phyloP scores from a whole-genome alignment of 2,113 vertebrate species.

The Haemorhous mexicanus region DNA sequence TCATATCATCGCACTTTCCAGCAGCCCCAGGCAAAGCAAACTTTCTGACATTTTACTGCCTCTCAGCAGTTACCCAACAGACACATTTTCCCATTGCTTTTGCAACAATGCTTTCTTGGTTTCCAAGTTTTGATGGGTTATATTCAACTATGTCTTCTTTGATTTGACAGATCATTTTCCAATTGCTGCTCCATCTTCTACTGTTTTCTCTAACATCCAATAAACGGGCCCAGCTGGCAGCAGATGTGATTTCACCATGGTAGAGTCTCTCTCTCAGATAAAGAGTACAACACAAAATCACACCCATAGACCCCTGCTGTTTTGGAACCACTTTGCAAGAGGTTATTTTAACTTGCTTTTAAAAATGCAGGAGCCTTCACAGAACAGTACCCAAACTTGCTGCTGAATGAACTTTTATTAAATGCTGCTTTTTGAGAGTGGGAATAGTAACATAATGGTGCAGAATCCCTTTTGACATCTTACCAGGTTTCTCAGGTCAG shows the following conservation, averaged over 20 bases:
- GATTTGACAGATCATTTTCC: not conserved
- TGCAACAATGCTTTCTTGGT: not conserved
- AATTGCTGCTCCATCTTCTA: not conserved
- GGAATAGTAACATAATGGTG: not conserved
- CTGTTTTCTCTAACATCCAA: not conserved
- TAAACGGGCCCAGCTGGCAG: not conserved
- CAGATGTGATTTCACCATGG: not conserved
- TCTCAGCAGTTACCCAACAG: not conserved
- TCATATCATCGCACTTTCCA: not conserved
- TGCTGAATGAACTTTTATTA: not conserved
- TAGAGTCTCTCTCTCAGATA: not conserved
- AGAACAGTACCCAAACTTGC: not conserved
- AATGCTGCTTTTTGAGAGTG: not conserved
- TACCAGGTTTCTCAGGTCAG: not conserved
- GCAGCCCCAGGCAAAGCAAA: not conserved
- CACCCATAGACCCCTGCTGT: not conserved
- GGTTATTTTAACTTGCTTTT: not conserved
- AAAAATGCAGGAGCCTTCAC: not conserved
- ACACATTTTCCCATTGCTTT: not conserved
- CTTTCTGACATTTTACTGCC: not conserved
- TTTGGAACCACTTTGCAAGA: not conserved
- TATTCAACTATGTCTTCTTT: not conserved
- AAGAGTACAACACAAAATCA: not conserved
- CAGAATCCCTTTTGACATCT: not conserved
- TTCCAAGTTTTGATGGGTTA: not conserved